Conservation (phyloP, 2,797 vertebrate species). For the Babyrousa celebensis region DNA sequence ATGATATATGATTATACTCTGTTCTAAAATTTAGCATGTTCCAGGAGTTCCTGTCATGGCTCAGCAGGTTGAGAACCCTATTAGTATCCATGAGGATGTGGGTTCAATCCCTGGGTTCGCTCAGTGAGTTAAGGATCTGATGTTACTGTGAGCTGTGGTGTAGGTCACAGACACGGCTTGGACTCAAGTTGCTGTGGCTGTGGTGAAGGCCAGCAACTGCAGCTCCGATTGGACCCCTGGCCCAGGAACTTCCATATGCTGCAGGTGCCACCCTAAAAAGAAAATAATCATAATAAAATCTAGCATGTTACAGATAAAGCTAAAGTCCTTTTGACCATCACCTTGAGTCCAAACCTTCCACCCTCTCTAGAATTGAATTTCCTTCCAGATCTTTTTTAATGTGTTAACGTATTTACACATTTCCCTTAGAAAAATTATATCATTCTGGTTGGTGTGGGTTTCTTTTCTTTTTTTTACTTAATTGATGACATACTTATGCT, state of each 20-base stretch:
- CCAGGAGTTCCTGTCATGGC: neutral
- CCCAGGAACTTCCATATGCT: too few species aligned
- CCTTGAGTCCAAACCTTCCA: neutral
- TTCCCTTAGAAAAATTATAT: neutral
- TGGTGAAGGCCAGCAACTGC: too few species aligned
- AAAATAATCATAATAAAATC: too few species aligned
- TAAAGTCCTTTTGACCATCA: neutral
- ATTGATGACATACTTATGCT: neutral
- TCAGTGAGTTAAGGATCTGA: too few species aligned
- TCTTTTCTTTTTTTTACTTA: neutral
- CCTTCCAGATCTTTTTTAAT: conserved; percentile 22
- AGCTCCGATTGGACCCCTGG: too few species aligned
- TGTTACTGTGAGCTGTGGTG: too few species aligned
- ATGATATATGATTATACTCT: conserved; percentile 1
- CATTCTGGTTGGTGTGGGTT: neutral
- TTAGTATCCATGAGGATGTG: too few species aligned
- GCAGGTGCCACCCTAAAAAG: too few species aligned
- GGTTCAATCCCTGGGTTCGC: too few species aligned
- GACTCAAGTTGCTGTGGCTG: too few species aligned
- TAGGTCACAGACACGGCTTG: too few species aligned
- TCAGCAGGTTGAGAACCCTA: too few species aligned
- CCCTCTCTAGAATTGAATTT: conserved; percentile 56
- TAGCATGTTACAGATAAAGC: neutral
- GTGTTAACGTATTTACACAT: neutral
- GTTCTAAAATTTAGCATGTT: conserved; percentile 27